These are phyloP conservation scores for Galago senegalensis DNA, from an alignment of 2,797 vertebrate genomes.

Conservation along the genomic window DNA sequence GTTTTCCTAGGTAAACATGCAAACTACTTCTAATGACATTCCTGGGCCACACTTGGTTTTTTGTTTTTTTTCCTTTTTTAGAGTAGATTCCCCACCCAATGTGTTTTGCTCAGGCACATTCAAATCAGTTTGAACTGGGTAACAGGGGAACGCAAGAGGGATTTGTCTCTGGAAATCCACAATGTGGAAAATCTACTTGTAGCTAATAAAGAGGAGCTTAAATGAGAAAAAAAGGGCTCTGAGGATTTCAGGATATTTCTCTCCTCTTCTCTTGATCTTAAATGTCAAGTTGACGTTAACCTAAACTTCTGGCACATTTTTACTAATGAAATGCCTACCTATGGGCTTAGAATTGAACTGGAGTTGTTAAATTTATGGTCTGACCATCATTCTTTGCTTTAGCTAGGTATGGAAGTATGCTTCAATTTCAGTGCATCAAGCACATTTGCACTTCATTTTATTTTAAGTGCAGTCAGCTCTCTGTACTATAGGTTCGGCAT, in stretches of 20 bases:
- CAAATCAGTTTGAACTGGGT: slow-evolving; percentile 52
- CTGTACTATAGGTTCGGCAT: not conserved
- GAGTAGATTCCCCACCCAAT: slow-evolving; percentile 40
- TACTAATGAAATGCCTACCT: slow-evolving; percentile 65
- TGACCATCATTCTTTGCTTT: slow-evolving; percentile 2
- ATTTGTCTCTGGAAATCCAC: slow-evolving; percentile 64
- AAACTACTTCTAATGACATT: not conserved
- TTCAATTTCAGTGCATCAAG: not conserved
- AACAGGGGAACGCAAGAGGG: slow-evolving; percentile 42
- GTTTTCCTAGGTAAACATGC: not conserved
- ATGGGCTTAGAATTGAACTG: not conserved
- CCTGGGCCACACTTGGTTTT: not conserved
- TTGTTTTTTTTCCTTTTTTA: not conserved
- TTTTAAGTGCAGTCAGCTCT: not conserved
- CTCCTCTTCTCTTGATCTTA: slow-evolving; percentile 62
- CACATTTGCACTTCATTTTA: not conserved
- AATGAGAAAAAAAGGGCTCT: slow-evolving; percentile 22
- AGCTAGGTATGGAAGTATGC: not conserved
- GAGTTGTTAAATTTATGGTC: slow-evolving; percentile 47
- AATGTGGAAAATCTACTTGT: slow-evolving; percentile 58
- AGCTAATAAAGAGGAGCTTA: slow-evolving; percentile 74
- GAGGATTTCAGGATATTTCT: not conserved
- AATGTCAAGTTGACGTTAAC: slow-evolving; percentile 71
- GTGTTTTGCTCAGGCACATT: slow-evolving; percentile 44
- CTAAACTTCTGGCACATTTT: slow-evolving; percentile 64